These are phyloP conservation scores for Microtus agrestis DNA, from an alignment of 2,797 vertebrate species.

Conservation along the genomic window DNA sequence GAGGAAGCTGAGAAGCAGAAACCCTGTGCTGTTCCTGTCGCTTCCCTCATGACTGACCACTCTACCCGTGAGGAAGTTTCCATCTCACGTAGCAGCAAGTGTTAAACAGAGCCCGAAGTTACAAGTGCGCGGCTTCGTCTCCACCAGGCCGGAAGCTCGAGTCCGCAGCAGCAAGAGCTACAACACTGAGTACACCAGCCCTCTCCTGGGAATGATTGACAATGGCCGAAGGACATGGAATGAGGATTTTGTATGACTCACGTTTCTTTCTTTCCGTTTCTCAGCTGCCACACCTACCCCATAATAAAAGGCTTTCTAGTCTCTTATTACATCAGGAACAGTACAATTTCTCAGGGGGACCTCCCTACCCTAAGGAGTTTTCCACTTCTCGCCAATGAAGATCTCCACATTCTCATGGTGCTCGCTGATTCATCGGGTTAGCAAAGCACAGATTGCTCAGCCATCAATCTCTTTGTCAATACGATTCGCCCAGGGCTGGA, in stretches of 20 bases:
- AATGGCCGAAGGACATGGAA: neutral
- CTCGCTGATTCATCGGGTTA: slow-evolving; percentile 42
- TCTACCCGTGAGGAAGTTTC: neutral
- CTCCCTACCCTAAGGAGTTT: slow-evolving; percentile 72
- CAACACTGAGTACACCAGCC: neutral
- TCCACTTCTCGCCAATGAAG: slow-evolving; percentile 62
- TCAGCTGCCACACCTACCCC: slow-evolving; percentile 53
- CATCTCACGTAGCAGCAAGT: neutral
- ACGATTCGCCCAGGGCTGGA: neutral
- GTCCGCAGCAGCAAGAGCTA: neutral
- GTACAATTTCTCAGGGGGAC: slow-evolving; percentile 68
- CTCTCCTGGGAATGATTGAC: neutral
- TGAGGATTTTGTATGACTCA: slow-evolving; percentile 60
- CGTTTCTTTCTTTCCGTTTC: slow-evolving; percentile 61
- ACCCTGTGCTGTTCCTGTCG: too few relatives aligned
- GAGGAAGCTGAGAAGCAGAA: neutral
- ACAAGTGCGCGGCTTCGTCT: neutral
- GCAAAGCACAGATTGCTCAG: slow-evolving; percentile 12
- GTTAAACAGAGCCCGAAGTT: neutral
- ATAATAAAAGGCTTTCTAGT: slow-evolving; percentile 58
- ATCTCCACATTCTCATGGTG: slow-evolving; percentile 25
- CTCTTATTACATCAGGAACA: slow-evolving; percentile 63
- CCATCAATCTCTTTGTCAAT: neutral
- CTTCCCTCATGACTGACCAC: neutral
- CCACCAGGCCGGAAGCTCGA: neutral